Conservation (phyloP, 2,797 vertebrate genomes). For the Tragelaphus oryx region DNA sequence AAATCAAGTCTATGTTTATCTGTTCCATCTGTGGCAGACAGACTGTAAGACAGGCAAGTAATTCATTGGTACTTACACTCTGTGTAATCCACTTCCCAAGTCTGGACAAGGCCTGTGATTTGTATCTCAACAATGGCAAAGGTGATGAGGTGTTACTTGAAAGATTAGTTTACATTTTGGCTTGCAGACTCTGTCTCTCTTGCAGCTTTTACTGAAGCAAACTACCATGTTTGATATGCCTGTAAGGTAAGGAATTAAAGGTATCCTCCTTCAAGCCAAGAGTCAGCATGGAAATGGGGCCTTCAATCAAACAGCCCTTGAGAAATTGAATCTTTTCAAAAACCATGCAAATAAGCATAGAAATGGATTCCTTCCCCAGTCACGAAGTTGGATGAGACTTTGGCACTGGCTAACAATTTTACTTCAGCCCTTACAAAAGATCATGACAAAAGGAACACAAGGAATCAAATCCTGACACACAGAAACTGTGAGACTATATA, state of each 20-base stretch:
- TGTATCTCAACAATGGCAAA: not conserved
- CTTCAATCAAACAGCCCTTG: not conserved
- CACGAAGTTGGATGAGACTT: not conserved
- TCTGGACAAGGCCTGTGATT: not conserved
- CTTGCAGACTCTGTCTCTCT: not conserved
- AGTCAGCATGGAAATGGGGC: not conserved
- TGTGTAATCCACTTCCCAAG: not conserved
- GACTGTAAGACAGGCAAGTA: not conserved
- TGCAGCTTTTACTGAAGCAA: not conserved
- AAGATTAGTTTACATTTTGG: not conserved
- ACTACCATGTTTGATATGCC: not conserved
- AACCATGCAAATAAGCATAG: not conserved
- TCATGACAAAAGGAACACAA: not conserved
- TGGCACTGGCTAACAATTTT: not conserved
- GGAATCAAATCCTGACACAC: not conserved
- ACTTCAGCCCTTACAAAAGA: not conserved
- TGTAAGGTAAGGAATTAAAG: not conserved
- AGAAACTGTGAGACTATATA: not conserved
- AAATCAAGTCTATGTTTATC: not conserved
- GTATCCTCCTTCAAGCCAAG: not conserved
- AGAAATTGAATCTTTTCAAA: not conserved
- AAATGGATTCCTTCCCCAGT: not conserved
- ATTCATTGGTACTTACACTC: not conserved
- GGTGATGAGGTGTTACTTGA: not conserved
- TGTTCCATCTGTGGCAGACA: not conserved